Percentiles rank a stretch among this genome's conserved stretches.
Evolutionary conservation across 64 coral and sea anemone genomes (phyloP).

Genomic region (Catalaphyllia jardinei): DNA sequence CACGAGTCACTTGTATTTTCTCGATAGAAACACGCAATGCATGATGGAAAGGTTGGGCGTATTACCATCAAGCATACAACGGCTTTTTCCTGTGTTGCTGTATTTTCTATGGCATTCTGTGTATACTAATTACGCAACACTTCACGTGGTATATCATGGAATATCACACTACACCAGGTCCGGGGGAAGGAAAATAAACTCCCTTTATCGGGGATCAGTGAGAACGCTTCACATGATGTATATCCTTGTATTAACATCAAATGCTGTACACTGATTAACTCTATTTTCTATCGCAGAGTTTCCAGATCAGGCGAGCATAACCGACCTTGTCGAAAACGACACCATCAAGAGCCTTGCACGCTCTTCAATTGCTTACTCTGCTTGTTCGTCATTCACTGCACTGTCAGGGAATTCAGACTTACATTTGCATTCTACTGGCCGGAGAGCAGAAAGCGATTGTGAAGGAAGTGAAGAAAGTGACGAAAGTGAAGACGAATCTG

Average conservation of each 20-base stretch:
- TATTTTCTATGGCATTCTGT: too few species aligned
- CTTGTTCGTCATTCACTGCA: constrained; percentile 83
- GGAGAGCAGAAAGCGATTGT: not conserved
- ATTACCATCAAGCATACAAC: too few species aligned
- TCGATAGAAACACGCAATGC: too few species aligned
- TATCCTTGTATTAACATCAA: too few species aligned
- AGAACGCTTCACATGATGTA: not conserved
- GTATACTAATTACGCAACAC: too few species aligned
- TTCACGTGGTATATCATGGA: too few species aligned
- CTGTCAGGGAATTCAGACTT: constrained; percentile 80
- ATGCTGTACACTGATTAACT: not conserved
- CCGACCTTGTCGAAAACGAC: not conserved
- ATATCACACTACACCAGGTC: too few species aligned
- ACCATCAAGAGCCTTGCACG: constrained; percentile 20
- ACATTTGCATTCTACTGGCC: not conserved
- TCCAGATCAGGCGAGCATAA: constrained; percentile 25
- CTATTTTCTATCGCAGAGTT: constrained; percentile 29
- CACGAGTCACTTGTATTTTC: too few species aligned
- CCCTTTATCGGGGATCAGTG: constrained; percentile 68
- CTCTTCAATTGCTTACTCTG: constrained; percentile 33
- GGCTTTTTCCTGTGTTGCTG: too few species aligned
- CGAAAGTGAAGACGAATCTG: not conserved
- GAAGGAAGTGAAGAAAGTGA: not conserved
- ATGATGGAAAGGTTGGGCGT: too few species aligned
- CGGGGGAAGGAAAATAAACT: constrained; percentile 66